Conservation (phyloP, 2,113 vertebrate species). For the Eublepharis macularius region DNA sequence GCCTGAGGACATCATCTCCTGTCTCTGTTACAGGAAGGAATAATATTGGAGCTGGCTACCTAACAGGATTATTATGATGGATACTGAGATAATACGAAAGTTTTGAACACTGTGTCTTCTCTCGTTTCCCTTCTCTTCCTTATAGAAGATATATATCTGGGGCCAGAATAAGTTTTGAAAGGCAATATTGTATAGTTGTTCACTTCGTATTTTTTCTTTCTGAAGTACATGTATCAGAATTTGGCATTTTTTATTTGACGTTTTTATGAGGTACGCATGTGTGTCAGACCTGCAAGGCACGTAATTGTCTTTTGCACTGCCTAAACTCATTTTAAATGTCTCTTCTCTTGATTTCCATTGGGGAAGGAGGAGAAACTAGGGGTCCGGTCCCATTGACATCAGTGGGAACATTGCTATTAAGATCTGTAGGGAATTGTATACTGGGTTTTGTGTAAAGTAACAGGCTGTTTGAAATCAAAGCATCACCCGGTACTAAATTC, state of each 20-base stretch:
- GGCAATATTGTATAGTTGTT: no score
- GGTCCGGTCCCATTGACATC: not conserved
- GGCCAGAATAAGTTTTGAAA: not conserved
- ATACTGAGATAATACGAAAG: not conserved
- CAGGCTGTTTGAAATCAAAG: not conserved
- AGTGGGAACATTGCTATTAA: not conserved
- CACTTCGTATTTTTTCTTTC: no score
- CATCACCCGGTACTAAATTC: not conserved
- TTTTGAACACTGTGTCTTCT: not conserved
- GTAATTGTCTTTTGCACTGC: not conserved
- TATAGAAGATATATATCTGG: no score
- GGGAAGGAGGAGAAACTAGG: not conserved
- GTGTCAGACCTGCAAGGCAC: not conserved
- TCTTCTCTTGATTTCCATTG: not conserved
- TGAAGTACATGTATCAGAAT: not conserved
- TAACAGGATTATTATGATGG: no score
- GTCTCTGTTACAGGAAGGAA: not conserved
- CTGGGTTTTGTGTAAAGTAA: not conserved
- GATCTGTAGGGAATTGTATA: not conserved
- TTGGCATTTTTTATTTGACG: not conserved
- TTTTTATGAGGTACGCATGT: not conserved
- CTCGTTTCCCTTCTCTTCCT: not conserved
- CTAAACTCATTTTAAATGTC: not conserved
- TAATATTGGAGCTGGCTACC: not conserved
- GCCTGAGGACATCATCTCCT: not conserved